A percentile compares a stretch with the other conserved stretches of the same genome.
Conservation (phyloP, 1,140 invertebrate genomes). For the Leptoteleia sp. region DNA sequence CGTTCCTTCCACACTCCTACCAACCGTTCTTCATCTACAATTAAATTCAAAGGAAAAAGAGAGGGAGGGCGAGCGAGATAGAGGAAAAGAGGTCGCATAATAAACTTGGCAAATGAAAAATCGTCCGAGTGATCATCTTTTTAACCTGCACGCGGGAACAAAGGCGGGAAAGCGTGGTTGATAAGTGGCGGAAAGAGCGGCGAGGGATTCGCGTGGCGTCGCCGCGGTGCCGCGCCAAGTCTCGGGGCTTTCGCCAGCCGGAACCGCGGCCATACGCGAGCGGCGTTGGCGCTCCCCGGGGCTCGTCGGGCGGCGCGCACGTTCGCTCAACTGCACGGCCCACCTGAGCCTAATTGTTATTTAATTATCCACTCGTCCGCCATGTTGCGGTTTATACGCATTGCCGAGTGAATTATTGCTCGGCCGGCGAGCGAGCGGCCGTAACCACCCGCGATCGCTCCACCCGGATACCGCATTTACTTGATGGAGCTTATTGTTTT, state of each 20-base stretch:
- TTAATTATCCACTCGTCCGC: constrained; percentile 77
- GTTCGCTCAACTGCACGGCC: constrained; percentile 66
- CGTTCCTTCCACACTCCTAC: too few relatives aligned
- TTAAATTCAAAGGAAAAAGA: background rate
- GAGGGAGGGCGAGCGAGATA: too few relatives aligned
- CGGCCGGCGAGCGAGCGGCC: constrained; percentile 63
- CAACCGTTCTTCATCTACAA: too few relatives aligned
- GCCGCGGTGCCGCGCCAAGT: constrained; percentile 71
- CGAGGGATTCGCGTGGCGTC: constrained; percentile 55
- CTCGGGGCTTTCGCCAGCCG: constrained; percentile 66
- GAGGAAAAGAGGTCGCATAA: background rate
- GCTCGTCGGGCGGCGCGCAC: constrained; percentile 52
- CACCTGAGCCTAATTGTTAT: constrained; percentile 78
- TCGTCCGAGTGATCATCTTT: constrained; percentile 20
- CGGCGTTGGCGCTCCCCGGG: constrained; percentile 17
- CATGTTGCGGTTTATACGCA: constrained; percentile 78
- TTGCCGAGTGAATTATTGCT: constrained; percentile 77
- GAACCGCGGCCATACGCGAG: constrained; percentile 67
- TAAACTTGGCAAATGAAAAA: background rate
- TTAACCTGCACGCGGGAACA: constrained; percentile 13
- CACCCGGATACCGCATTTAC: constrained; percentile 62
- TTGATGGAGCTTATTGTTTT: constrained; percentile 61
- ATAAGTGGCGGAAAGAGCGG: constrained; percentile 42
- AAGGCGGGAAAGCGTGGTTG: constrained; percentile 32
- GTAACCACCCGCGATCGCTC: constrained; percentile 68